Evolutionary conservation across 2,113 vertebrate species (phyloP), one percentile per base, ranked within the genome.

Genomic region (Nasalis larvatus): DNA sequence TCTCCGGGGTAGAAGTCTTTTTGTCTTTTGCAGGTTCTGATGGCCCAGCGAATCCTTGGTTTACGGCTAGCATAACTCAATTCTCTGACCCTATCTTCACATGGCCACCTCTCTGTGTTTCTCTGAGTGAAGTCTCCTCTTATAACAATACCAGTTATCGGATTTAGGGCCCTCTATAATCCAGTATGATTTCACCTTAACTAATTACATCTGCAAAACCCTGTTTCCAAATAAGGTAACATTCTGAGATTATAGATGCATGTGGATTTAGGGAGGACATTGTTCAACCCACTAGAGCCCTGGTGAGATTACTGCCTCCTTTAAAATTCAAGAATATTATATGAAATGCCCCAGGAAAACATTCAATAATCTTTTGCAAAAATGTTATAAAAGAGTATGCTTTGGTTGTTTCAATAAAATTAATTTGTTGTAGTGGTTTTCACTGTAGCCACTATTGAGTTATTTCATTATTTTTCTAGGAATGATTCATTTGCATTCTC

Each of bases 401-500:
- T 91, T 84, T 49, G 20, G 7, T 3, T 73, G 23, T 83, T 86
- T 40, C 13, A 56, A 14, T 35, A 45, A 66, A 18, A 63, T 20
- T 69, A 8, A 0, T 17, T 37, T 45, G 56, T 27, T 25, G 8
- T 0, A 40, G 8, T 78, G 68, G 25, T 68, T 92, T 32, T n/a
- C 13, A 20, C 25, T 52, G 3, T 87, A 47, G 30, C 17, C 37
- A 77, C 18, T 88, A 49, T 17, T 71, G 52, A 40, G 18, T 63
- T 77, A 91, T 90, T 94, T 40, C 27, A 68, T 78, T 74, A 91
- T 88, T 87, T 88, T 96, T 74, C n/a, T 76, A 84, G 4, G 23
- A 56, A 37, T 63, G 16, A 83, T 30, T 0, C 8, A n/a, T 82
- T 73, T 93, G 11, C 8, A 83, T 95, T 97, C 32, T 95, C n/a